A percentile compares a stretch with the other conserved stretches of the same genome.
Evolutionary conservation across 1,140 invertebrate species (phyloP).

Genomic region (Cephus cinctus): DNA sequence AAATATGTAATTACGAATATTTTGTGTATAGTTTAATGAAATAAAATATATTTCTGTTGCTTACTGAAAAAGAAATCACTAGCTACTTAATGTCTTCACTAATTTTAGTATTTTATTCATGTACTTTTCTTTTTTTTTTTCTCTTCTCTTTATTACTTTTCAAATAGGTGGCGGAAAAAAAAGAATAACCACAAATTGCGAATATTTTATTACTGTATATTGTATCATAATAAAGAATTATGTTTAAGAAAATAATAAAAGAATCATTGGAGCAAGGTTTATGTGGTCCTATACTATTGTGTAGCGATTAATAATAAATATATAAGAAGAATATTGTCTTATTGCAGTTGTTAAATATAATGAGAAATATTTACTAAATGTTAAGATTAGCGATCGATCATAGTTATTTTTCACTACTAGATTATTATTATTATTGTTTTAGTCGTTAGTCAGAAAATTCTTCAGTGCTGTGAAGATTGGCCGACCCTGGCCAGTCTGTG

Average conservation of each 20-base stretch:
- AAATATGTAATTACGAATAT: constrained; percentile 56
- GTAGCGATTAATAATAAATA: constrained; percentile 40
- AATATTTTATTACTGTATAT: constrained; percentile 49
- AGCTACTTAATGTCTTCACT: constrained; percentile 51
- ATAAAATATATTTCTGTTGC: constrained; percentile 55
- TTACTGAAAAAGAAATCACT: constrained; percentile 46
- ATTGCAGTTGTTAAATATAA: constrained; percentile 51
- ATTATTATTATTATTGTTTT: constrained; percentile 49
- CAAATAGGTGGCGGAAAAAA: constrained; percentile 45
- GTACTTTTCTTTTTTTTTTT: constrained; percentile 33
- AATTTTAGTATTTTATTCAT: constrained; percentile 39
- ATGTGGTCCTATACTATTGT: constrained; percentile 54
- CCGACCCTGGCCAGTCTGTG: constrained; percentile 37
- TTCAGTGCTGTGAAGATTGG: constrained; percentile 55
- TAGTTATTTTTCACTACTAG: constrained; percentile 54
- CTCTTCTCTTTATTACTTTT: constrained; percentile 22
- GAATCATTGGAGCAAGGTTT: constrained; percentile 54
- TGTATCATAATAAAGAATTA: constrained; percentile 44
- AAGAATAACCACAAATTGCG: constrained; percentile 36
- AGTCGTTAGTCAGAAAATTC: constrained; percentile 50
- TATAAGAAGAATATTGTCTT: constrained; percentile 39
- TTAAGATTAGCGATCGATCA: constrained; percentile 45
- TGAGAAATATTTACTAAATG: constrained; percentile 50
- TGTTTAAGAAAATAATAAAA: constrained; percentile 29
- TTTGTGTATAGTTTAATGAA: constrained; percentile 56